Evolutionary conservation across 2,888 invertebrate genomes (phyloP), one percentile per base, ranked within the genome.

Genomic region (Ryuthela nishihirai): DNA sequence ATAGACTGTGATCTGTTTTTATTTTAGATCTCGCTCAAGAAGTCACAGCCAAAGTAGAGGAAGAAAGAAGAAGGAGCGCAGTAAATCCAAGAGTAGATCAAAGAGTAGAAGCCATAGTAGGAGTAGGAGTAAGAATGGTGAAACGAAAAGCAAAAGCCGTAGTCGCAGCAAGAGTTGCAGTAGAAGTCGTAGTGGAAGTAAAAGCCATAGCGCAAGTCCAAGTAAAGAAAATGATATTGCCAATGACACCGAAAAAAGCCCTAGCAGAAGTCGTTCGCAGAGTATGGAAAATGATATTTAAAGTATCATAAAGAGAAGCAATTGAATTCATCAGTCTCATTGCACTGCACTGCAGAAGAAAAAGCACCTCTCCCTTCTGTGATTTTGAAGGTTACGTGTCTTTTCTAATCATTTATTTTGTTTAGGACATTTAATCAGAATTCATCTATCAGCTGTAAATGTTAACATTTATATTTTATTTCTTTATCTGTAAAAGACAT

Each of bases 11-110:
- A 21, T 32, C 15, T 36, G 29, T 18, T 20, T n/a, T 12, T 48
- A 17, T 6, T 15, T 40, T 41, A 61, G 61, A 10, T 62, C 61
- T 5, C 50, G 55, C 21, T 62, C 61, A 17, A 44, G 21, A 21
- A 39, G 39, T 2, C 39, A 21, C 4, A 39, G 39, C 12, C n/a
- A 38, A 26, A 54, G 49, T 24, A n/a, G 32, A 10, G 29, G 44
- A 23, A 60, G 46, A 34, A 41, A 46, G 35, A 55, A 62, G 35
- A 55, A 55, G 25, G 32, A 53, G 32, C 48, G 40, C 4, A 54
- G 55, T 40, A 46, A 40, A n/a, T 54, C 54, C 1, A 60, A 60
- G 23, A 60, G 60, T 36, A 54, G 54, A 12, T 54, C 54, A n/a
- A 54, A 54, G 20, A 60, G 60, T 12, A 25, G 45, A 26, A 60